Evolutionary conservation across 2,888 invertebrate genomes (phyloP).

Genomic region (Pterobdella sp.): DNA sequence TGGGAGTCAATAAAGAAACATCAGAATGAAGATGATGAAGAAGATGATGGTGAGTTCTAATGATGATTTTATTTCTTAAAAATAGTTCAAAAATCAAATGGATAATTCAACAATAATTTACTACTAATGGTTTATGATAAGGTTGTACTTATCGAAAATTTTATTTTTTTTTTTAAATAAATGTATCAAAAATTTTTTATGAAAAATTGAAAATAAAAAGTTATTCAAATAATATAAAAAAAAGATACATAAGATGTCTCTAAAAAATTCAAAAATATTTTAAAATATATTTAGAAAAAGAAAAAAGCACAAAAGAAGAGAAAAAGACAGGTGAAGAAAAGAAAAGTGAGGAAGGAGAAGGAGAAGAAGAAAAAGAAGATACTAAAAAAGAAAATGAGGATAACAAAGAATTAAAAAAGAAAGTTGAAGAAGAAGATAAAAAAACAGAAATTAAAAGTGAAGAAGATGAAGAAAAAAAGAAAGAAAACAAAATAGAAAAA

Average conservation of each 20-base stretch:
- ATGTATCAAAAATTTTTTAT: no score
- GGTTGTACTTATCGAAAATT: no score
- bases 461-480: no score
- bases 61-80: no score
- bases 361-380: slow-evolving; percentile 28
- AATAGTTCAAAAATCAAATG: background rate
- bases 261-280: background rate
- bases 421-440: slow-evolving; percentile 17
- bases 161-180: no score
- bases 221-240: no score
- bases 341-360: slow-evolving; percentile 32
- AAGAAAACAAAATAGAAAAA: no score
- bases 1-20: slow-evolving; percentile 63
- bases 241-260: no score
- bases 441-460: background rate
- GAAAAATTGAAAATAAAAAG: no score
- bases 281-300: background rate
- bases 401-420: slow-evolving; percentile 3
- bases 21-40: slow-evolving; percentile 23
- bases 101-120: background rate
- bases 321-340: slow-evolving; percentile 20
- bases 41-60: background rate
- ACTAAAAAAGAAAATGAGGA: slow-evolving; percentile 28
- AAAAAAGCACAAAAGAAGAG: background rate
- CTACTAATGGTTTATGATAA: no score